Base-by-base conservation (phyloP, 2,797 vertebrate species). In the Melopsittacus undulatus region DNA sequence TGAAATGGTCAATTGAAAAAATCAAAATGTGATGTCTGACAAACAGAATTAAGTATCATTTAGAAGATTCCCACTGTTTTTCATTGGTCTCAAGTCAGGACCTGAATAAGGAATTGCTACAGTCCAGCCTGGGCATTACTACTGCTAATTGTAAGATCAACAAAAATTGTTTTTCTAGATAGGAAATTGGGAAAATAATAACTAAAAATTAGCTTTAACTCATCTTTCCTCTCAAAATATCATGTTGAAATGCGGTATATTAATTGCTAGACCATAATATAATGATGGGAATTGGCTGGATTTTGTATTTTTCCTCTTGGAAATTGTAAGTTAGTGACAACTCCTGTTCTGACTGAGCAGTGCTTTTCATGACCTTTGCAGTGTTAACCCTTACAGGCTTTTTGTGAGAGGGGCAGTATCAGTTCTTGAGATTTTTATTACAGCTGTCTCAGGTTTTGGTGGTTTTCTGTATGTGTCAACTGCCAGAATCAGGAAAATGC, bases 401-500 rank as follows among this genome's bases (percentile, higher is more conserved):
- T 87, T 77, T 64, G 23, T 70, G 52, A 94, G 63, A 74, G 46
- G 40, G 21, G 15, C 46, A 74, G n/a, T 73, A 79, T 83, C 13
- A 67, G 19, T 76, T 90, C 61, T 82, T 56, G 48, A 79, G 80
- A 70, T 82, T 77, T 95, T 85, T 73, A 56, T 79, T 92, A 76
- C 18, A 52, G 27, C 36, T 84, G 81, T 91, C 74, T 27, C 32
- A 61, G 30, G 16, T 48, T 94, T 87, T 84, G 70, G 34, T 76
- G 19, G 9, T 66, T 91, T 83, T 78, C 56, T 45, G 9, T 11
- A 3, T 23, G 42, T 79, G 51, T 56, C 18, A 70, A 85, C 87
- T 94, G 70, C 74, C 56, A 90, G 61, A 61, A 80, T 66, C 15
- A 54, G 83, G 56, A 80, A 94, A 84, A 69, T 72, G 74, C 22